Evolutionary conservation across 2,113 vertebrate genomes (phyloP).

Genomic region (Piaya cayana): DNA sequence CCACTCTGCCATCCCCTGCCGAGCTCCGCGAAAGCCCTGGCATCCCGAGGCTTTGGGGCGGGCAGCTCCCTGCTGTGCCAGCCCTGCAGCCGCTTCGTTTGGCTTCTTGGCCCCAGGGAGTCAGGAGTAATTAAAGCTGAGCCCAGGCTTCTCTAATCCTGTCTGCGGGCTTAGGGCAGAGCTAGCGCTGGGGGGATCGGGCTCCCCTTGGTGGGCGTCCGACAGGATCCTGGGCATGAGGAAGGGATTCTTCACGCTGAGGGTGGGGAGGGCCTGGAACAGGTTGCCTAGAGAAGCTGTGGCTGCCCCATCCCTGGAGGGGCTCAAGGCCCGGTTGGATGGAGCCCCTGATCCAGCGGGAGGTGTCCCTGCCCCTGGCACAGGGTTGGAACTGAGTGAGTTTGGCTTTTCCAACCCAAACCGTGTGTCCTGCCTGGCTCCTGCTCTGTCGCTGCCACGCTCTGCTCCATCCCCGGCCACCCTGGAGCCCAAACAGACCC

Average conservation of each 20-base stretch:
- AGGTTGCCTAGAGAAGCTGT: too few species aligned
- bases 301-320: too few species aligned
- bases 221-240: background rate
- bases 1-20: background rate
- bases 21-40: background rate
- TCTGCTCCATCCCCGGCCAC: too few species aligned
- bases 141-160: background rate
- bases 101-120: background rate
- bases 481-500: background rate
- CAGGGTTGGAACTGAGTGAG: too few species aligned
- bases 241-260: too few species aligned
- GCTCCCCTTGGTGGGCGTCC: rapidly evolving
- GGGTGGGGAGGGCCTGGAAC: too few species aligned
- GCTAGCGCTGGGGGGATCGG: background rate
- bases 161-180: background rate
- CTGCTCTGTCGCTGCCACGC: too few species aligned
- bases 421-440: background rate
- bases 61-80: background rate
- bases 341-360: too few species aligned
- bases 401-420: too few species aligned
- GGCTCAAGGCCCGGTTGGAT: too few species aligned
- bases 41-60: rapidly evolving
- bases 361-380: too few species aligned
- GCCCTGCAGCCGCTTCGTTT: background rate
- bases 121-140: background rate